A percentile compares a stretch with the other conserved stretches of the same genome.
phyloP scores from a whole-genome alignment of 2,113 vertebrate species.

The Gopherus flavomarginatus region DNA sequence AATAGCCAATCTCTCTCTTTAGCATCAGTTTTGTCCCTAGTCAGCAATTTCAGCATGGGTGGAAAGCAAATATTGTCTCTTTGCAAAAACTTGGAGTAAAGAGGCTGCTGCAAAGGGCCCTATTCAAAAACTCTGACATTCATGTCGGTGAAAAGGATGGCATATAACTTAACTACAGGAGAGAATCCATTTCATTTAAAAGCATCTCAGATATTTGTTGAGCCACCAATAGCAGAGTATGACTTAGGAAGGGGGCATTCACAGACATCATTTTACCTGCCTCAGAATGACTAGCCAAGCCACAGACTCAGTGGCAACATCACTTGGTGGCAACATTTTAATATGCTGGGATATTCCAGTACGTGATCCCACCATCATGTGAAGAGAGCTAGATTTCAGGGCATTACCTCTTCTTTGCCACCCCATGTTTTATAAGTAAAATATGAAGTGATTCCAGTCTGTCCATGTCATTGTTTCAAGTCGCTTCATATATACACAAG shows the following conservation, averaged over 20 bases:
- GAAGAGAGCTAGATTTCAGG: not conserved
- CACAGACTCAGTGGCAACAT: not conserved
- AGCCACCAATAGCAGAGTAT: fast-evolving
- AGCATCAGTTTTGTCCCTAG: not conserved
- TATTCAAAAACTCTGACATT: not conserved
- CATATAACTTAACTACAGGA: not conserved
- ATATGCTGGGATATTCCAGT: not conserved
- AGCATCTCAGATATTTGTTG: fast-evolving
- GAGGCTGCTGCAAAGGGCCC: not conserved
- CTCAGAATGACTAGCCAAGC: not conserved
- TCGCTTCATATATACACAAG: not conserved
- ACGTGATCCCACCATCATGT: fast-evolving
- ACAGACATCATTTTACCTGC: not conserved
- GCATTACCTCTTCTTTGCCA: not conserved
- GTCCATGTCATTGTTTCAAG: not conserved
- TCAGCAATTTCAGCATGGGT: slow-evolving; percentile 17
- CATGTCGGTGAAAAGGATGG: not conserved
- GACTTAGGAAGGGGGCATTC: not conserved
- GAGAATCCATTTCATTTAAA: not conserved
- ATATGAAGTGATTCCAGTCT: not conserved
- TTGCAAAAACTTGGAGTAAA: not conserved
- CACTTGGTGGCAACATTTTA: not conserved
- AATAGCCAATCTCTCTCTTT: not conserved
- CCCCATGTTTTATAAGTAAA: not conserved
- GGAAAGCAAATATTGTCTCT: slow-evolving; percentile 22